Evolutionary conservation across 2,888 invertebrate species (phyloP), one percentile per base, ranked within the genome.

Genomic region (Antheraea yamamai): DNA sequence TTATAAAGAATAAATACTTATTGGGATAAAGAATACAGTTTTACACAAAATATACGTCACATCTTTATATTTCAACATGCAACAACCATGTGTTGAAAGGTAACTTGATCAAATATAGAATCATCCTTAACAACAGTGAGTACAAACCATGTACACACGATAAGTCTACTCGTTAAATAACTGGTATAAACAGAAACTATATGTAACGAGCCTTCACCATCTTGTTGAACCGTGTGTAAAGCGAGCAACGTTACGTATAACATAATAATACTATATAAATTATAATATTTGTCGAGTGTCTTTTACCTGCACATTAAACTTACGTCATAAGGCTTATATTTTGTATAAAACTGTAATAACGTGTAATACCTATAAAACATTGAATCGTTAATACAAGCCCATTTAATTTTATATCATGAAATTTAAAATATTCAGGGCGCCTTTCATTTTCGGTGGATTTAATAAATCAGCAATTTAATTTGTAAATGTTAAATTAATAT

Each of bases 381-480:
- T 16, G 18, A 55, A 55, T 55, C 1, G 4, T 55, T 55, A 55
- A 55, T 61, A 61, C 61, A 4, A 12, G 23, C 23, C 61, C 23
- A 23, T 23, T 61, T 23, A 23, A 23, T 64, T 7, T 64, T n/a
- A 12, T n/a, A 12, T 64, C 26, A 64, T 23, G 47, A 64, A 26
- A 68, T 30, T 7, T 35, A 68, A 30, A 30, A 30, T 35, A 68
- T 8, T 68, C 8, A 30, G 35, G 68, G 35, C 35, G 8, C 1
- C 16, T 68, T 35, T 68, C 7, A 68, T 18, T 68, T 35, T 68
- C 68, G 68, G 68, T 68, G 68, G 68, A 35, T 68, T 68, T 35
- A 61, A n/a, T 68, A 30, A 68, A 68, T 12, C 12, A 61, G 23
- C 2, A 23, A 12, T 12, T 23, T 12, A 61, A 23, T 23, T 61